Evolutionary conservation across 2,797 vertebrate genomes (phyloP), one percentile per base, ranked within the genome.

Genomic region (Sebastes trivittatus): DNA sequence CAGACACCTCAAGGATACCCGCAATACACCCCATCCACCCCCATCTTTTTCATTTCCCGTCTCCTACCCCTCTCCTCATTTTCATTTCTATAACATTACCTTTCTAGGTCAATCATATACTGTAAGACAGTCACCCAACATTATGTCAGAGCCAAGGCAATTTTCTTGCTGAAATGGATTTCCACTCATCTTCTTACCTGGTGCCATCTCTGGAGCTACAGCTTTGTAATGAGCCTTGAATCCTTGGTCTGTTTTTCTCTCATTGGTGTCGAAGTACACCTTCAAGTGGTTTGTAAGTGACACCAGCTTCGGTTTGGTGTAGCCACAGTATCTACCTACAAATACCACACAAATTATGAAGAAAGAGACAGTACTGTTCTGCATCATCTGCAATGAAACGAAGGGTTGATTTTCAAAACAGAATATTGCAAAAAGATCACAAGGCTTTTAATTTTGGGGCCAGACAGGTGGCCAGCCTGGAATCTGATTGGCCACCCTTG

Each of bases 161-260:
- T 84, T 78, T 83, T 78, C 55, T 60, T 5, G 6, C 52, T 74
- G 49, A 81, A 75, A 66, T 77, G 42, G 60, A 82, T 76, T 86
- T 87, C 11, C 55, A 32, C 65, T 80, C 42, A 49, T 80, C 36
- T 6, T 63, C 72, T 78, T 94, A 96, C 95, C 95, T 79, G 91
- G 22, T 7, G 90, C 36, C 0, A 60, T 83, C 56, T 88, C 84
- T 61, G 95, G 94, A 84, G 84, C 60, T 58, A 96, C 91, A 11
- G 95, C 93, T 60, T 86, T 91, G 87, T 93, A 96, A 83, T 87
- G 84, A 83, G 95, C 95, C 90, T 94, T 94, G 88, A 97, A 96
- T 74, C 95, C 96, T 76, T 76, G 87, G 69, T 94, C 93, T n/a
- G 91, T 95, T 46, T 63, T 81, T 78, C 76, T 84, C 38, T 95